Conservation (phyloP, 92 coral and sea anemone genomes). For the Bergia sp. region DNA sequence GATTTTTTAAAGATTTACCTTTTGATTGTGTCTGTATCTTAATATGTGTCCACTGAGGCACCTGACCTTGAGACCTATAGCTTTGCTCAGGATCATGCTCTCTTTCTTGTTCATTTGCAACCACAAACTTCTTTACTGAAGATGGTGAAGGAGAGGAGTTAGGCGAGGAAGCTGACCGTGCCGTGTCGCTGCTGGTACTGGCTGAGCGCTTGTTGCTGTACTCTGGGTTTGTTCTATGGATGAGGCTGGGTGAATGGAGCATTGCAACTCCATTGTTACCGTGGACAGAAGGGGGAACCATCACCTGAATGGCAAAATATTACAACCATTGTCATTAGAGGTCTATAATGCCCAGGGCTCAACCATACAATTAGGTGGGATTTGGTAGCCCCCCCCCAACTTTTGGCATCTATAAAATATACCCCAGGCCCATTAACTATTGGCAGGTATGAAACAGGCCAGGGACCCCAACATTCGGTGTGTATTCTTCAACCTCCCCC, state of each 20-base stretch:
- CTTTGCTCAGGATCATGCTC: constrained; percentile 55
- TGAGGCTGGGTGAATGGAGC: constrained; percentile 81
- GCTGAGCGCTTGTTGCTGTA: constrained; percentile 73
- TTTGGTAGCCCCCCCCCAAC: too few relatives aligned
- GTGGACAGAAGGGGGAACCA: constrained; percentile 87
- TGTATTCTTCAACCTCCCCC: too few relatives aligned
- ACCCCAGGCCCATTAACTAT: too few relatives aligned
- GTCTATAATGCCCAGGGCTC: neutral
- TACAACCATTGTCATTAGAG: neutral
- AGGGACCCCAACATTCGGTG: too few relatives aligned
- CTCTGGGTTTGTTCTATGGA: constrained; percentile 63
- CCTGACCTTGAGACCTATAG: constrained; percentile 58
- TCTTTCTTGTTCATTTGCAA: constrained; percentile 57
- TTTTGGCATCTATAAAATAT: too few relatives aligned
- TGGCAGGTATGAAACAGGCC: too few relatives aligned
- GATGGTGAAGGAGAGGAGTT: constrained; percentile 81
- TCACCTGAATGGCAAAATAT: constrained; percentile 57
- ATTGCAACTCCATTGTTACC: constrained; percentile 97
- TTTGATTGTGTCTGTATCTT: constrained; percentile 90
- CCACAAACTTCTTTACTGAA: constrained; percentile 91
- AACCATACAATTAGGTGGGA: too few relatives aligned
- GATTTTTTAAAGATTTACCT: constrained; percentile 48
- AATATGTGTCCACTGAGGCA: constrained; percentile 84
- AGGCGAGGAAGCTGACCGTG: constrained; percentile 65
- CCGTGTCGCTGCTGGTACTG: constrained; percentile 66